Evolutionary conservation across 2,888 invertebrate genomes (phyloP), one percentile per base, ranked within the genome.

Genomic region (Ormyrus rosae): DNA sequence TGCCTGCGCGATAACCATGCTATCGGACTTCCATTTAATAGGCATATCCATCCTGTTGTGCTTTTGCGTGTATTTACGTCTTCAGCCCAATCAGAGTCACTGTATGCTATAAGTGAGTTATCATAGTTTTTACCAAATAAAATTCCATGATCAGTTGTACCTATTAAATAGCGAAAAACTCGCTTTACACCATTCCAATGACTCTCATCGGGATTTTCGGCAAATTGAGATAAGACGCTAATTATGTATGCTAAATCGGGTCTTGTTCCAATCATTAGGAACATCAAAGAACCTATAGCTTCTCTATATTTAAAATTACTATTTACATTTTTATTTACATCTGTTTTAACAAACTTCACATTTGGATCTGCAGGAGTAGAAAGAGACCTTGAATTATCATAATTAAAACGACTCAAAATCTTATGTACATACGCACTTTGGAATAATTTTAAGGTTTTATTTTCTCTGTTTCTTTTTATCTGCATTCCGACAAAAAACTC

Each of bases 401-500:
- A 78, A 5, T 48, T 46, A 5, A 83, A 84, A 70, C 69, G 80
- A 2, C 79, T 55, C 0, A 84, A 4, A 19, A 83, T 77, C 68
- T 73, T 80, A n/a, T 10, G 10, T 8, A 63, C 19, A 50, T 84
- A 84, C 6, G 69, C 61, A 45, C 63, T 79, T 45, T 83, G 84
- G 70, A 83, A 81, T 19, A 83, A 61, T 0, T 75, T 56, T 13
- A 81, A 5, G 5, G 67, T 11, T 55, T 80, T 78, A 0, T 65
- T n/a, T 2, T 19, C 46, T 55, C 78, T 50, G 50, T 80, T 34
- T 11, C 83, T 63, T 0, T 11, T 45, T 13, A 83, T 83, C 70
- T 83, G 82, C 0, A 83, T 50, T 0, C 82, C 83, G 5, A 83
- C 81, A 13, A 82, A 81, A 8, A 58, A 61, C 11, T 76, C 70